Percentiles rank a stretch among this genome's conserved stretches.
phyloP scores from a whole-genome alignment of 2,113 vertebrate genomes.

The Engraulis encrasicolus region DNA sequence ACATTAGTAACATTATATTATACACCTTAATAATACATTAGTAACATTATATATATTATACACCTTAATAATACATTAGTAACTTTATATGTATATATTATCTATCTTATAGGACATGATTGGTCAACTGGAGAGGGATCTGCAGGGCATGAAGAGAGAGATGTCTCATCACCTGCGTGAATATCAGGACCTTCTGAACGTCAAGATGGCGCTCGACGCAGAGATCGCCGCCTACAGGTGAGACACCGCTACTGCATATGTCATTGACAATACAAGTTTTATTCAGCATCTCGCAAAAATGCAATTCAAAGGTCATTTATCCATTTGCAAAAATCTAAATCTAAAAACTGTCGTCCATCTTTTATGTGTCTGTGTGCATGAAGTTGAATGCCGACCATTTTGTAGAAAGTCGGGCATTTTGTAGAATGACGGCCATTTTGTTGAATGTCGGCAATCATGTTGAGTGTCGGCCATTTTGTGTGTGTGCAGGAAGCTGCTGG shows the following conservation, averaged over 20 bases:
- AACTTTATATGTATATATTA: no score
- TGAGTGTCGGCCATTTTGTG: no score
- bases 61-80: no score
- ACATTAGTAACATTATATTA: no score
- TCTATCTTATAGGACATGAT: conserved; percentile 79
- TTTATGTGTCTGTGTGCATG: background rate
- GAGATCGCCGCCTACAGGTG: conserved; percentile 95
- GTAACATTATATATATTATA: background rate
- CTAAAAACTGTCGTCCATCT: background rate
- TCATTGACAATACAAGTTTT: no score
- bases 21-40: no score
- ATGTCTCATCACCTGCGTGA: conserved; percentile 91
- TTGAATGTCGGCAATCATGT: no score
- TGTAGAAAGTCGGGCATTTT: no score
- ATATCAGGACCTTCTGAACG: conserved; percentile 96
- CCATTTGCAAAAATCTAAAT: no score
- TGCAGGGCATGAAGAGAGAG: conserved; percentile 87
- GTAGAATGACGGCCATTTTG: no score
- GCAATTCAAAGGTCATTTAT: no score
- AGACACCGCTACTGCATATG: background rate
- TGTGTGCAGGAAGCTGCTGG: conserved; percentile 86
- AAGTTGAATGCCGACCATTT: background rate
- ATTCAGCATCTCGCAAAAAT: no score
- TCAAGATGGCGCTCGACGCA: conserved; percentile 88
- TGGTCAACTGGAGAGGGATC: conserved; percentile 84